Percentiles rank a stretch among this genome's conserved stretches.
These are phyloP conservation scores for Hydropotes inermis DNA, from an alignment of 2,113 vertebrate species.

Conservation along the genomic window DNA sequence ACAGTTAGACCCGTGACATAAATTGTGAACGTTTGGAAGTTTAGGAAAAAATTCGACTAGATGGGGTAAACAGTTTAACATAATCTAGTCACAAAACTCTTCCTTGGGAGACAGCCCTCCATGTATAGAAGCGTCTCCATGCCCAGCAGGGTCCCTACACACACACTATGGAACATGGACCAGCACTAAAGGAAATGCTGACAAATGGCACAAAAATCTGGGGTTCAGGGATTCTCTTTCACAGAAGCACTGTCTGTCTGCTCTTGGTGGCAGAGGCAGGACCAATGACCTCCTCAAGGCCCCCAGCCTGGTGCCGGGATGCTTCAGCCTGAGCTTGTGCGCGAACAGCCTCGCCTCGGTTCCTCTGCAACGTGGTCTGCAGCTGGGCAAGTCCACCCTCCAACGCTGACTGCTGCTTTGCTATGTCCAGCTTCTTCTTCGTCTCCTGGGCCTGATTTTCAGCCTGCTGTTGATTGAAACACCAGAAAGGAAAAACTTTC, in stretches of 20 bases:
- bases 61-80: background rate
- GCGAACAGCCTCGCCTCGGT: constrained; percentile 66
- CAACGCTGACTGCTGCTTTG: constrained; percentile 69
- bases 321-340: constrained; percentile 75
- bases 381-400: constrained; percentile 75
- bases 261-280: background rate
- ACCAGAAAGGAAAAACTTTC: constrained; percentile 45
- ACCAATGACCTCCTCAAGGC: constrained; percentile 72
- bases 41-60: background rate
- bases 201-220: background rate
- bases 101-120: background rate
- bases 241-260: background rate
- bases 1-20: background rate
- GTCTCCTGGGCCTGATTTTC: constrained; percentile 75
- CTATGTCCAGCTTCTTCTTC: constrained; percentile 62
- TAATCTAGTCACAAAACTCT: background rate
- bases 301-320: constrained; percentile 61
- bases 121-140: rapidly evolving
- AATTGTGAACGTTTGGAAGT: background rate
- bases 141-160: background rate
- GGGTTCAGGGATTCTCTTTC: background rate
- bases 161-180: background rate
- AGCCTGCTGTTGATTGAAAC: constrained; percentile 76
- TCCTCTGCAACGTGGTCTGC: constrained; percentile 80
- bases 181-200: background rate